These are phyloP conservation scores for Bradypodion pumilum DNA, from an alignment of 2,797 vertebrate species.

Conservation along the genomic window DNA sequence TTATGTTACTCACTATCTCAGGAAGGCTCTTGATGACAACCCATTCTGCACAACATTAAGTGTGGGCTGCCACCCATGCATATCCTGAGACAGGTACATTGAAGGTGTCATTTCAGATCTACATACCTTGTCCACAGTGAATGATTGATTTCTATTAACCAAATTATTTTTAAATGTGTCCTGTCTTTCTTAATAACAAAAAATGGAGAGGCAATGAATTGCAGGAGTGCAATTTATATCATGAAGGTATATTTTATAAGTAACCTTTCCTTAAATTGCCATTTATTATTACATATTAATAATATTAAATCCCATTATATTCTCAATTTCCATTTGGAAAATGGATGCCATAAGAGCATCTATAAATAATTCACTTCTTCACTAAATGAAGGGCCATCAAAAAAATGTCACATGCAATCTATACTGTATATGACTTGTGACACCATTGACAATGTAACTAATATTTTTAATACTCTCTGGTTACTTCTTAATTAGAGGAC, in stretches of 20 bases:
- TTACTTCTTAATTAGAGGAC: constrained; percentile 64
- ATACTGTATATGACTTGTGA: constrained; percentile 61
- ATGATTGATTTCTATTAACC: neutral
- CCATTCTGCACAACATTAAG: neutral
- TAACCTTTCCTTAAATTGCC: constrained; percentile 41
- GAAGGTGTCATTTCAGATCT: neutral
- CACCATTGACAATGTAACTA: constrained; percentile 67
- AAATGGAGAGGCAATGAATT: constrained; percentile 2
- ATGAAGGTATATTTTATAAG: constrained; percentile 36
- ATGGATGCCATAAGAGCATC: constrained; percentile 53
- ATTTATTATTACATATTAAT: constrained; percentile 50
- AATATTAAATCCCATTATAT: constrained; percentile 60
- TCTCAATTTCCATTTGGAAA: constrained; percentile 59
- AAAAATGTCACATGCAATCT: constrained; percentile 70
- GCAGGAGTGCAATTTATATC: neutral
- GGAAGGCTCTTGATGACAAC: neutral
- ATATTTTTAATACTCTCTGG: constrained; percentile 70
- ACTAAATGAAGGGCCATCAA: constrained; percentile 68
- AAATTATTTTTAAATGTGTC: neutral
- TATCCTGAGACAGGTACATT: neutral
- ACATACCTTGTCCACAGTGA: neutral
- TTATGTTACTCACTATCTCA: neutral
- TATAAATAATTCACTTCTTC: constrained; percentile 71
- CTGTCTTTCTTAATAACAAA: constrained; percentile 7
- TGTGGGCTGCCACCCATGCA: neutral